phyloP scores from a whole-genome alignment of 2,888 invertebrate genomes.

The Monoplex corrugatus region DNA sequence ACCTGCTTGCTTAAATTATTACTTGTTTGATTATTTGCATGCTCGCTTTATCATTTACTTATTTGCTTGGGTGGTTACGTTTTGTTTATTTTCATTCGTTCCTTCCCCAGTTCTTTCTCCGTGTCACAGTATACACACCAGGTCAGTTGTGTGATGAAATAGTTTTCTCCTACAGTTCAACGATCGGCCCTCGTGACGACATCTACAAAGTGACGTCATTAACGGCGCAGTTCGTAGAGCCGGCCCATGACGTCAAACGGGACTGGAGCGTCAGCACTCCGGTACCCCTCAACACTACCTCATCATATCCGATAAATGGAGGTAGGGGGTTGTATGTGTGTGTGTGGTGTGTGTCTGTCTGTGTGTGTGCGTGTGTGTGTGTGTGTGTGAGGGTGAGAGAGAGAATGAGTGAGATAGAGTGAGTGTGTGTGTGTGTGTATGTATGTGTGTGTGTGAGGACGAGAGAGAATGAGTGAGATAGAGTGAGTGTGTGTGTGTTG shows the following conservation, averaged over 20 bases:
- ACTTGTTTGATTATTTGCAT: no score
- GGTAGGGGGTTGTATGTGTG: neutral
- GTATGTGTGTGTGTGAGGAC: conserved; percentile 6
- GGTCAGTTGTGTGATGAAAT: no score
- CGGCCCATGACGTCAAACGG: conserved; percentile 48
- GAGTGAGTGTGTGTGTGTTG: neutral
- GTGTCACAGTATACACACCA: no score
- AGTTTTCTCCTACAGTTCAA: conserved; percentile 38
- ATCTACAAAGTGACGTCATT: conserved; percentile 40
- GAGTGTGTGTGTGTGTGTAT: neutral
- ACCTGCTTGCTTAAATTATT: no score
- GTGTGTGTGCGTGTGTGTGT: neutral
- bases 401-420: neutral
- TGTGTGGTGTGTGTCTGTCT: neutral
- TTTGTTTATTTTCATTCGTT: no score
- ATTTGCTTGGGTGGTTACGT: no score
- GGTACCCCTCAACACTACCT: conserved; percentile 15
- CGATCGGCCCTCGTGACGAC: neutral
- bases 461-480: no score
- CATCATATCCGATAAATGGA: neutral
- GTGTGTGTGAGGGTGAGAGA: neutral
- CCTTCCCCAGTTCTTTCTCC: no score
- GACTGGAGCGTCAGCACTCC: conserved; percentile 44
- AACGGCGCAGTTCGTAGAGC: conserved; percentile 48
- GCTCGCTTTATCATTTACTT: no score